Evolutionary conservation across 1,140 invertebrate species (phyloP).

Genomic region (Apis dorsata): DNA sequence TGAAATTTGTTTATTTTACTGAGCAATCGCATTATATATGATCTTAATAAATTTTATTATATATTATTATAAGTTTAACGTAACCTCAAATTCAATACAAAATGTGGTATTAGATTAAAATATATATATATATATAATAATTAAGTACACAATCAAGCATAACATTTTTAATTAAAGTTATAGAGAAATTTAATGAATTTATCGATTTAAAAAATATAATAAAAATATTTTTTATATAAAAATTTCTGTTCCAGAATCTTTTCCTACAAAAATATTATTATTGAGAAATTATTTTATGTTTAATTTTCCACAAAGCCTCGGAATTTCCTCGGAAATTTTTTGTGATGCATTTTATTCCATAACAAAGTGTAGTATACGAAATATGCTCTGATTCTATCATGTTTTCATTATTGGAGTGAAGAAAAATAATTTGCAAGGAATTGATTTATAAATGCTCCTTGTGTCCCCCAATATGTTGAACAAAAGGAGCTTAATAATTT

Average conservation of each 20-base stretch:
- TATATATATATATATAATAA: background rate
- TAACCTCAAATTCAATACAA: background rate
- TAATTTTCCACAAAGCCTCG: background rate
- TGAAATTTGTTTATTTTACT: background rate
- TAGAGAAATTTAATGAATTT: background rate
- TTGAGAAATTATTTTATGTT: background rate
- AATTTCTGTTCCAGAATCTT: constrained; percentile 8
- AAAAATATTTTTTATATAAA: too few relatives aligned
- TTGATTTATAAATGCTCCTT: background rate
- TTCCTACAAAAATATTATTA: background rate
- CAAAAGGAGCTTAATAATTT: constrained; percentile 45
- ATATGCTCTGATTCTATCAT: constrained; percentile 11
- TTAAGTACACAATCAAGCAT: background rate
- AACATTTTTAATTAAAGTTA: too few relatives aligned
- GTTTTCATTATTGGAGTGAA: background rate
- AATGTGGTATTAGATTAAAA: background rate
- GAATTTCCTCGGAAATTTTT: background rate
- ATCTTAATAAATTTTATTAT: background rate
- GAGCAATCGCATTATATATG: background rate
- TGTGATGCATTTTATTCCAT: background rate
- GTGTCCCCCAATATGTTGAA: background rate
- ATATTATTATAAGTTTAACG: background rate
- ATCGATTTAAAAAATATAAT: background rate
- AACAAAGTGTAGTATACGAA: constrained; percentile 32
- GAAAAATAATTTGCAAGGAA: constrained; percentile 39